Evolutionary conservation across 2,113 vertebrate species (phyloP).

Genomic region (Fukomys damarensis): DNA sequence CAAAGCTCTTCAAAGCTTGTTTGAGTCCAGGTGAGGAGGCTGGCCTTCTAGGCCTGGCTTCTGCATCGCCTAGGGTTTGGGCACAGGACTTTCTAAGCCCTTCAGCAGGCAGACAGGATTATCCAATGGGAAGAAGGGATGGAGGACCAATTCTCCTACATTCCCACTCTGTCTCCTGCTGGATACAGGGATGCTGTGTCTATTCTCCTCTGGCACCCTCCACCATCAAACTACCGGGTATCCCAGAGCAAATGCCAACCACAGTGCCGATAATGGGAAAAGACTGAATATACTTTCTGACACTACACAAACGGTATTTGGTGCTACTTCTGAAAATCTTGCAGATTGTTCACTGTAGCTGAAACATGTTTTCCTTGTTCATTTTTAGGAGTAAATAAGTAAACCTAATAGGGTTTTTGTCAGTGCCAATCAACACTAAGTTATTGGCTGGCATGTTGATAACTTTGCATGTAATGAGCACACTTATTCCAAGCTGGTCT

Average conservation of each 20-base stretch:
- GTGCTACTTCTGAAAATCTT: not conserved
- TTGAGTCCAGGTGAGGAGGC: not conserved
- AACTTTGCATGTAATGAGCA: too few species aligned
- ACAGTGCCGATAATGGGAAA: not conserved
- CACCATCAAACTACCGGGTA: not conserved
- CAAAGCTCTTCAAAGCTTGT: not conserved
- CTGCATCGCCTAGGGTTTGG: not conserved
- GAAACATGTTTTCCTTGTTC: constrained; percentile 25
- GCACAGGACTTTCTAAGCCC: not conserved
- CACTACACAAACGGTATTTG: constrained; percentile 27
- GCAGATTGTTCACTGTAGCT: not conserved
- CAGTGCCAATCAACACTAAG: not conserved
- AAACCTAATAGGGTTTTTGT: constrained; percentile 3
- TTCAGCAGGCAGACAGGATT: not conserved
- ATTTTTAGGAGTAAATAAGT: constrained; percentile 48
- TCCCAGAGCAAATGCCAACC: constrained; percentile 35
- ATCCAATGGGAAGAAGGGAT: not conserved
- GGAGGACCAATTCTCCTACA: not conserved
- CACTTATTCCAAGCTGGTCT: not conserved
- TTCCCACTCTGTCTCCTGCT: not conserved
- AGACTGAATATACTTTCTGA: constrained; percentile 35
- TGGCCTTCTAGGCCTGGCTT: not conserved
- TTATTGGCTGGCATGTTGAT: not conserved
- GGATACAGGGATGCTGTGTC: not conserved
- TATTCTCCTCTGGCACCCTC: not conserved